A percentile compares a stretch with the other conserved stretches of the same genome.
phyloP scores from a whole-genome alignment of 2,113 vertebrate genomes.

The Anthoscopus minutus region DNA sequence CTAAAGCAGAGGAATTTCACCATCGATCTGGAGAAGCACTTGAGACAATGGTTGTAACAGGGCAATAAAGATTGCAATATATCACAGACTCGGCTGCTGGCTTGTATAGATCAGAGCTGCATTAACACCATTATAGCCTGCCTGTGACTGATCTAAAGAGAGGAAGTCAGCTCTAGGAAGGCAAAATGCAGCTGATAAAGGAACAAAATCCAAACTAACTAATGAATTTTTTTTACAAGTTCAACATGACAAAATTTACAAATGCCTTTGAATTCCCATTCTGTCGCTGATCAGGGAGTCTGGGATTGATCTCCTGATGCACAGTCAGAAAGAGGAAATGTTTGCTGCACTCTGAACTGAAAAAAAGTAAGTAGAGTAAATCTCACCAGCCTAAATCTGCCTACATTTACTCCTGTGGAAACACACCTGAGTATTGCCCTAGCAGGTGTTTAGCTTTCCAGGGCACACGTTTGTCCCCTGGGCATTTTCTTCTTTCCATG shows the following conservation, averaged over 20 bases:
- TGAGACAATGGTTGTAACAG: slow-evolving; percentile 65
- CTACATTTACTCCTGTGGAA: neutral
- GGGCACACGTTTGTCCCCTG: neutral
- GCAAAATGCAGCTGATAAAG: neutral
- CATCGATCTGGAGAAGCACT: slow-evolving; percentile 62
- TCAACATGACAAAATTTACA: neutral
- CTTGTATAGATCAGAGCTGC: slow-evolving; percentile 25
- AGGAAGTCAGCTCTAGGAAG: neutral
- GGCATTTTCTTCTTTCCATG: neutral
- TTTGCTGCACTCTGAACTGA: neutral
- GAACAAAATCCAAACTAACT: neutral
- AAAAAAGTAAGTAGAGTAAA: neutral
- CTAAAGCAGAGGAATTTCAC: slow-evolving; percentile 26
- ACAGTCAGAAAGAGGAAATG: neutral
- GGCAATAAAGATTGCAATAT: slow-evolving; percentile 53
- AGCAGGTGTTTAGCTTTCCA: neutral
- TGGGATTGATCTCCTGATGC: neutral
- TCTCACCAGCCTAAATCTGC: neutral
- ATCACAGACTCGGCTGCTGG: neutral
- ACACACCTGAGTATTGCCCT: neutral
- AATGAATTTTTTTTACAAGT: neutral
- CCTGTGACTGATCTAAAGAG: neutral
- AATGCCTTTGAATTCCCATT: neutral
- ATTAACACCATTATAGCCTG: slow-evolving; percentile 34
- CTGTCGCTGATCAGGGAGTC: neutral